phyloP scores from a whole-genome alignment of 2,888 invertebrate genomes.

The Acanthosoma haemorrhoidale region DNA sequence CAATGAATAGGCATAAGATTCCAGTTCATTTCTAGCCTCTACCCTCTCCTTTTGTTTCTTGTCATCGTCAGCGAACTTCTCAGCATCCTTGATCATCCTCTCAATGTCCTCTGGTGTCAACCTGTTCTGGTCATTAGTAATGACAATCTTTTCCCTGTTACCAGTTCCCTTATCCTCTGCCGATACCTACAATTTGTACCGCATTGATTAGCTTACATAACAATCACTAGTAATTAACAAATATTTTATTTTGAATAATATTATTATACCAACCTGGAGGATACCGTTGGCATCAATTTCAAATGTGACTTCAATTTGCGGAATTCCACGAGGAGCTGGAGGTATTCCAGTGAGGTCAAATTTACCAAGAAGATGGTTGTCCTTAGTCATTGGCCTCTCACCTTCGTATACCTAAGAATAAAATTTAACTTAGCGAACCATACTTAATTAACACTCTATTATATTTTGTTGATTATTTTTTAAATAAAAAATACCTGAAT shows the following conservation, averaged over 20 bases:
- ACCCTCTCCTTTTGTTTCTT: slow-evolving; percentile 93
- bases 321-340: slow-evolving; percentile 87
- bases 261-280: slow-evolving; percentile 55
- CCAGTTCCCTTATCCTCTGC: slow-evolving; percentile 99
- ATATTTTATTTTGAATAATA: not conserved
- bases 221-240: not conserved
- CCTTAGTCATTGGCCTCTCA: slow-evolving; percentile 99
- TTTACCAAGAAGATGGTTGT: slow-evolving; percentile 96
- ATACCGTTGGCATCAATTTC: slow-evolving; percentile 94
- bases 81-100: slow-evolving; percentile 98
- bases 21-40: slow-evolving; percentile 93
- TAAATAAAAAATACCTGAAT: slow-evolving; percentile 61
- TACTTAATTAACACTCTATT: too few relatives aligned
- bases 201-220: too few relatives aligned
- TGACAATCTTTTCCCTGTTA: slow-evolving; percentile 96
- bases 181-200: slow-evolving; percentile 64
- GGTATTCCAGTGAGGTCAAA: slow-evolving; percentile 97
- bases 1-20: slow-evolving; percentile 93
- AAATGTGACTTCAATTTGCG: slow-evolving; percentile 91
- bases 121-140: slow-evolving; percentile 96
- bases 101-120: slow-evolving; percentile 97
- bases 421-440: too few relatives aligned
- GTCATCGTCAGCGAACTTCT: slow-evolving; percentile 98
- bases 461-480: not conserved
- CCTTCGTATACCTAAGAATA: slow-evolving; percentile 83